Evolutionary conservation across 2,888 invertebrate species (phyloP).

Genomic region (Venusia cambrica): DNA sequence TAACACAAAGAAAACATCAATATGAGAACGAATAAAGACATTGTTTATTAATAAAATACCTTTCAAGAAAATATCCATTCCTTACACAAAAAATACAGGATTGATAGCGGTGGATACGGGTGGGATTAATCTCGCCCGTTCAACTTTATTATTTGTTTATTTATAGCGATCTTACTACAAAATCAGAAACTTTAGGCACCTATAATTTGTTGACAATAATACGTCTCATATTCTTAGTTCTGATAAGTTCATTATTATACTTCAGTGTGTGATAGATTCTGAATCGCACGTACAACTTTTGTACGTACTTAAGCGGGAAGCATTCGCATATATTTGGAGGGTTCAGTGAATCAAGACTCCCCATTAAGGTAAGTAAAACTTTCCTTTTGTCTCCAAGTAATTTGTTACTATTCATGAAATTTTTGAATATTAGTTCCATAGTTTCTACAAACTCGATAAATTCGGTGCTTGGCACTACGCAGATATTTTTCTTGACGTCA

Average conservation of each 20-base stretch:
- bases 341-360: slow-evolving; percentile 1
- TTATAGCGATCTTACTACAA: no score
- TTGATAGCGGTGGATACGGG: no score
- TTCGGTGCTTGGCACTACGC: slow-evolving; percentile 15
- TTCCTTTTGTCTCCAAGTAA: slow-evolving; percentile 6
- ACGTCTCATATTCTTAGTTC: slow-evolving; percentile 5
- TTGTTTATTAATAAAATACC: no score
- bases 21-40: no score
- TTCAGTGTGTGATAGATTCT: slow-evolving; percentile 24
- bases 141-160: no score
- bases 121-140: no score
- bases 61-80: no score
- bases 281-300: slow-evolving; percentile 21
- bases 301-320: slow-evolving; percentile 21
- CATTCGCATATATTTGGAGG: slow-evolving; percentile 18
- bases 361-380: slow-evolving; percentile 14
- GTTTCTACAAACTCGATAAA: slow-evolving; percentile 25
- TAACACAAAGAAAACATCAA: no score
- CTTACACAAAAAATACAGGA: no score
- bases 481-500: slow-evolving; percentile 17
- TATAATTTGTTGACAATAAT: slow-evolving; percentile 27
- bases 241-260: slow-evolving; percentile 21
- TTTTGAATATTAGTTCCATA: slow-evolving; percentile 25
- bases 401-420: slow-evolving; percentile 17
- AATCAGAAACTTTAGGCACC: no score